Conservation (phyloP, 2,888 invertebrate genomes). For the Drosophila nr. medialis region DNA sequence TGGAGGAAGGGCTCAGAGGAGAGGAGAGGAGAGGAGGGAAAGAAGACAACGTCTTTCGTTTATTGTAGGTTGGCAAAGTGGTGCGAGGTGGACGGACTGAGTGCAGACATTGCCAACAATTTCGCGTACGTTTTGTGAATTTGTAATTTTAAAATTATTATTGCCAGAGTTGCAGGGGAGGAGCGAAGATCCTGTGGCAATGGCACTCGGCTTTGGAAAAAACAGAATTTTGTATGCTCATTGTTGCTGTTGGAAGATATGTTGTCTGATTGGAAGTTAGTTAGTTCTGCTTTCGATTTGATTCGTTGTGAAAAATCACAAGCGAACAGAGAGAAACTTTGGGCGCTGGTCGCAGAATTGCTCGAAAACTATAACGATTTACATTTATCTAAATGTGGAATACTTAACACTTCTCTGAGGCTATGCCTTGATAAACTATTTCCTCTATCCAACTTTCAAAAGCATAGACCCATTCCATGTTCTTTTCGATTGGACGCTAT, state of each 20-base stretch:
- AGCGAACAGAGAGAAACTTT: constrained; percentile 29
- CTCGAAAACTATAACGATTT: neutral
- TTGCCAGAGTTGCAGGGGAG: constrained; percentile 54
- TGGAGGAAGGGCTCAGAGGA: neutral
- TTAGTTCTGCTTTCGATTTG: constrained; percentile 58
- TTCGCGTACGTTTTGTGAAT: constrained; percentile 83
- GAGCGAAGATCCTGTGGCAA: constrained; percentile 45
- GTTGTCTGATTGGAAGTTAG: constrained; percentile 73
- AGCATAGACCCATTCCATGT: constrained; percentile 61
- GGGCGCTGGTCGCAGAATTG: constrained; percentile 19
- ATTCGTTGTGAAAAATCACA: constrained; percentile 71
- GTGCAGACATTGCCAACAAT: constrained; percentile 78
- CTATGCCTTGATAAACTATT: constrained; percentile 32
- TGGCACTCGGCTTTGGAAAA: constrained; percentile 44
- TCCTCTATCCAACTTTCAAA: constrained; percentile 8
- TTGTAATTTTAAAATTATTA: constrained; percentile 79
- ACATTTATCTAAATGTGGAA: neutral
- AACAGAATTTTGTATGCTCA: constrained; percentile 5
- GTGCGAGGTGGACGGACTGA: constrained; percentile 23
- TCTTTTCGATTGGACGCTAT: no score
- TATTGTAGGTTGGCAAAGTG: constrained; percentile 26
- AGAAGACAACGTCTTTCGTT: constrained; percentile 33
- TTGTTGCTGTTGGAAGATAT: constrained; percentile 52
- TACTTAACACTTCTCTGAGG: neutral
- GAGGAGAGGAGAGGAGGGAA: constrained; percentile 7